Base-by-base conservation (phyloP, 2,113 vertebrate genomes). In the Nipponia nippon region DNA sequence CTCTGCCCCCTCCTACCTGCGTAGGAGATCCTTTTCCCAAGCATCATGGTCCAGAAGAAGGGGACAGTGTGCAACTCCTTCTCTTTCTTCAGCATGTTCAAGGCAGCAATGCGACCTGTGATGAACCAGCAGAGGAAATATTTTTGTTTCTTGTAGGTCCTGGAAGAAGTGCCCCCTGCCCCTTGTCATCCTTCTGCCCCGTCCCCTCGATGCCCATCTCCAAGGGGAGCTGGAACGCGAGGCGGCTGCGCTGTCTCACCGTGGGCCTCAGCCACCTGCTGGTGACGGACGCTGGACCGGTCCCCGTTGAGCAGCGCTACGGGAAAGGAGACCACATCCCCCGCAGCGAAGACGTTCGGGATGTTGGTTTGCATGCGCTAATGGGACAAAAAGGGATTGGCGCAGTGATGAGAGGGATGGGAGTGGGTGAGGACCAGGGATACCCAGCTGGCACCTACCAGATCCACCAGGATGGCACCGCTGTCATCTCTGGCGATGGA, bases 261-360 rank as follows among this genome's bases (percentile, higher is more conserved):
- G 0, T 99, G 99, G n/a, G 98, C 97, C 30, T 99, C 99, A 3
- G 99, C 98, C 92, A 99, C 96, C 75, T 99, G 99, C 95, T 99
- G 99, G 97, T 99, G 99, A 29, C 94, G 97, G 77, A 99, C 98
- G 95, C 97, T 98, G 71, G 98, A 96, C 12, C 17, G 95, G 46
- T 98, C 93, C 90, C 98, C 96, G 0, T 87, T 95, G 7, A 96
- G 95, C 69, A 99, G 97, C 0, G 96, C 85, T 21, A 99, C 98
- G 4, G 99, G 99, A 92, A 99, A 99, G 56, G 98, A 98, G 14
- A 97, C 97, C 32, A 99, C 97, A 5, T 99, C 99, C 44, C 99
- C 99, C 16, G 99, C 99, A 32, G 98, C 97, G 2, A 98, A 99
- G 78, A 99, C 92, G 2, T 98, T 97, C 4, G 97, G 86, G 66